Conservation (phyloP, 2,888 invertebrate species). For the Euzophera pinguis region DNA sequence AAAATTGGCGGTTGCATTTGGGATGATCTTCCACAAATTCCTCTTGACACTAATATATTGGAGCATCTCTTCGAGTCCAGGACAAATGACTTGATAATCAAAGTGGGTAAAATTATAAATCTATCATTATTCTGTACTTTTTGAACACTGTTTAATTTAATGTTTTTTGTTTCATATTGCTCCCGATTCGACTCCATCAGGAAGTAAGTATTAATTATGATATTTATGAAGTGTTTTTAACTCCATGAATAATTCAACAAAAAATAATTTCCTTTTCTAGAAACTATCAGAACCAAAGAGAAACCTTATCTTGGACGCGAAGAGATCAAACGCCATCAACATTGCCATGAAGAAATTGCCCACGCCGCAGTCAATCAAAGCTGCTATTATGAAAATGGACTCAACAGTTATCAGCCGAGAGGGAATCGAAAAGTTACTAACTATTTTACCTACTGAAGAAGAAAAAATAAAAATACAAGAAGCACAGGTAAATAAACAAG, state of each 20-base stretch:
- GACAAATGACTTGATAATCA: constrained; percentile 96
- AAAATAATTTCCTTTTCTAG: constrained; percentile 31
- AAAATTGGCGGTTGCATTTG: constrained; percentile 89
- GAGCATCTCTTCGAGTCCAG: constrained; percentile 98
- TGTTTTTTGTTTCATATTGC: constrained; percentile 35
- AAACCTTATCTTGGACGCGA: constrained; percentile 93
- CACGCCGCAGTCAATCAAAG: constrained; percentile 97
- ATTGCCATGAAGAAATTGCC: constrained; percentile 99
- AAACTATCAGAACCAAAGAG: constrained; percentile 73
- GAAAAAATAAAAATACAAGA: constrained; percentile 97
- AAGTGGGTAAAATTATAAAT: constrained; percentile 67
- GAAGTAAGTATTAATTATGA: constrained; percentile 42
- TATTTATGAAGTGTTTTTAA: background rate
- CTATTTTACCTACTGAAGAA: constrained; percentile 98
- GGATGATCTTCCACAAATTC: constrained; percentile 92
- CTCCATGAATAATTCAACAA: background rate
- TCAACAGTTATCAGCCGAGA: constrained; percentile 98
- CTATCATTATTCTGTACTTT: constrained; percentile 20
- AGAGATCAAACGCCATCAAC: constrained; percentile 99
- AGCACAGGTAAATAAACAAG: constrained; percentile 82
- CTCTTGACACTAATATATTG: constrained; percentile 94
- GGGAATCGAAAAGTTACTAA: constrained; percentile 97
- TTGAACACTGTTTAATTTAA: background rate
- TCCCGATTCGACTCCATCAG: constrained; percentile 27
- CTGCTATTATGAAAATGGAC: constrained; percentile 99